Evolutionary conservation across 2,888 invertebrate genomes (phyloP).

Genomic region (Cheilosia urbana): DNA sequence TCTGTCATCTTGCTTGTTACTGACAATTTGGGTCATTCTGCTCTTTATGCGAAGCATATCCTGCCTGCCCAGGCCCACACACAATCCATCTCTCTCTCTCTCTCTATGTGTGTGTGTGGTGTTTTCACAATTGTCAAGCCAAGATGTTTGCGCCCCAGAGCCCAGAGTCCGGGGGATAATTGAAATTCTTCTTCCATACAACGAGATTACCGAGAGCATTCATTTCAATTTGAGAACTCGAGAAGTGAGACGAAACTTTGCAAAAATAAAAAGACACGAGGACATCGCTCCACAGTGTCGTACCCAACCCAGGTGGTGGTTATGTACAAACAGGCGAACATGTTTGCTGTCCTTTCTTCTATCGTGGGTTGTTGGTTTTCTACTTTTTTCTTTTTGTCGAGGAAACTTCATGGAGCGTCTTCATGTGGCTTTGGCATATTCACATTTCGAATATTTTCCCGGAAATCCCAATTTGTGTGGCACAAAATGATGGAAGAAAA

Average conservation of each 20-base stretch:
- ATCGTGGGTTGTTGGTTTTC: not conserved
- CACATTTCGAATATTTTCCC: slow-evolving; percentile 29
- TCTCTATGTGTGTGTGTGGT: slow-evolving; percentile 23
- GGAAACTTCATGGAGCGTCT: slow-evolving; percentile 33
- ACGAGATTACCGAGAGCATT: slow-evolving; percentile 64
- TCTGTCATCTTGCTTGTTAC: slow-evolving; percentile 20
- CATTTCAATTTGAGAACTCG: slow-evolving; percentile 62
- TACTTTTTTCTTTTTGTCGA: not conserved
- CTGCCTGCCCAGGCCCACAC: slow-evolving; percentile 27
- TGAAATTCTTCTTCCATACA: slow-evolving; percentile 66
- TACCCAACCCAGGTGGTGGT: slow-evolving; percentile 52
- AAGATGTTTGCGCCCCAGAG: slow-evolving; percentile 23
- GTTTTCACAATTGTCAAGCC: slow-evolving; percentile 50
- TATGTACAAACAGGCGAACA: slow-evolving; percentile 33
- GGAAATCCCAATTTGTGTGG: slow-evolving; percentile 29
- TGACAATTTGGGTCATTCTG: slow-evolving; percentile 39
- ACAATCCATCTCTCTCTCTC: slow-evolving; percentile 35
- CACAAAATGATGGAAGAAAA: slow-evolving; percentile 15
- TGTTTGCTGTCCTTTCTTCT: slow-evolving; percentile 19
- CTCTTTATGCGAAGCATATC: slow-evolving; percentile 18
- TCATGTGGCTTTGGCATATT: slow-evolving; percentile 36
- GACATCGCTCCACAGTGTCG: not conserved
- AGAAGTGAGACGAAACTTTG: slow-evolving; percentile 18
- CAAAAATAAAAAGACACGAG: slow-evolving; percentile 11
- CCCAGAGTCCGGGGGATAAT: slow-evolving; percentile 51